These are phyloP conservation scores for Scolopax rusticola DNA, from an alignment of 2,797 vertebrate genomes.

Conservation along the genomic window DNA sequence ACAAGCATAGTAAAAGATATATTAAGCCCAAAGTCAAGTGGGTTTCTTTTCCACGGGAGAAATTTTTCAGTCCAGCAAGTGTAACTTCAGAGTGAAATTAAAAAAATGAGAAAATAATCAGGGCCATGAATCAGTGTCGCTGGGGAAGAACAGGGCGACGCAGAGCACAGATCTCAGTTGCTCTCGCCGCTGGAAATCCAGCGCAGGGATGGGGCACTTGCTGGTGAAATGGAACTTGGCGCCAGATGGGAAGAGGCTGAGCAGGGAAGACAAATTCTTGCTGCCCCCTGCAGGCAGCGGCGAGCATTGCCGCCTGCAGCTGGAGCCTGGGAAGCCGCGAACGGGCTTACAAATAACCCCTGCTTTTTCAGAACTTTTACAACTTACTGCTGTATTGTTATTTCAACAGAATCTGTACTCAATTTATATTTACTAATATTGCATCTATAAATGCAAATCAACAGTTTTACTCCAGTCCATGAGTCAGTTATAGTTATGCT, in stretches of 20 bases:
- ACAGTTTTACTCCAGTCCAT: not conserved
- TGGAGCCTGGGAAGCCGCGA: not conserved
- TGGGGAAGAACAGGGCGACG: not conserved
- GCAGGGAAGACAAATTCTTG: not conserved
- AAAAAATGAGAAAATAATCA: not conserved
- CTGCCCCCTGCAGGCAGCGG: slow-evolving; percentile 57
- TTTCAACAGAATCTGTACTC: not conserved
- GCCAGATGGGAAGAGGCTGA: fast-evolving
- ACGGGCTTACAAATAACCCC: not conserved
- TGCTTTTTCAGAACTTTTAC: not conserved
- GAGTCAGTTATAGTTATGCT: not conserved
- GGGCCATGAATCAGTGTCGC: slow-evolving; percentile 9
- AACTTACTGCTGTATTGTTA: not conserved
- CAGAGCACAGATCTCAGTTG: not conserved
- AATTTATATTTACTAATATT: not conserved
- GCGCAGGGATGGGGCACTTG: not conserved
- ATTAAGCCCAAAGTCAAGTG: slow-evolving; percentile 9
- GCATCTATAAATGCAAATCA: not conserved
- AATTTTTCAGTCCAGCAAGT: slow-evolving; percentile 41
- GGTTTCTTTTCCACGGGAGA: slow-evolving; percentile 28
- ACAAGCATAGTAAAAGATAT: not conserved
- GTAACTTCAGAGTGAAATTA: slow-evolving; percentile 20
- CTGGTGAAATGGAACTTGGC: not conserved
- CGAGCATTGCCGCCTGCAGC: not conserved
- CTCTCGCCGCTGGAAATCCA: not conserved